These are phyloP conservation scores for Drosophila mimica DNA, from an alignment of 2,888 invertebrate species.

Conservation along the genomic window DNA sequence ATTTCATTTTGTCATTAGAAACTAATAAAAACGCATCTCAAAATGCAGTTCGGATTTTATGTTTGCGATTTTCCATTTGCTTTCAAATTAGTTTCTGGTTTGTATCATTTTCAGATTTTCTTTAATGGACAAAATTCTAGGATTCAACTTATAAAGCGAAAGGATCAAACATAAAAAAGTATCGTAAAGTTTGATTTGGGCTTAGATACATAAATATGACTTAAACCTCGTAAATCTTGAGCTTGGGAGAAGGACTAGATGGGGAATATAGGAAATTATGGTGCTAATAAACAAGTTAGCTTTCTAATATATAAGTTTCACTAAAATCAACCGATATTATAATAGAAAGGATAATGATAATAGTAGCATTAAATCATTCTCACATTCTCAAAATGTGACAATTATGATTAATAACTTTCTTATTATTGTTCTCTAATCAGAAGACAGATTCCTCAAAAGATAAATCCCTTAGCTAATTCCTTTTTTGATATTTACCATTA, in stretches of 20 bases:
- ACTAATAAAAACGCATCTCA: constrained; percentile 60
- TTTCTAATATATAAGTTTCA: neutral
- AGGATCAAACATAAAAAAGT: neutral
- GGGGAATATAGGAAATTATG: neutral
- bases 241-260: neutral
- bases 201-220: neutral
- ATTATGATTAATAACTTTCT: neutral
- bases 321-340: neutral
- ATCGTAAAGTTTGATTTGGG: neutral
- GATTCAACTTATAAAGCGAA: neutral
- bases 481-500: too few relatives aligned
- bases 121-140: neutral
- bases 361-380: too few relatives aligned
- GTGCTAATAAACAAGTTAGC: neutral
- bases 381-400: neutral
- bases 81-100: constrained; percentile 19
- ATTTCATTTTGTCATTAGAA: constrained; percentile 76
- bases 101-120: neutral
- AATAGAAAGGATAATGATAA: neutral
- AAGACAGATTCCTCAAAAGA: neutral
- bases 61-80: constrained; percentile 16
- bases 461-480: fast-evolving
- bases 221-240: neutral
- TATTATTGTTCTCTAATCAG: neutral
- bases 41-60: constrained; percentile 12